Evolutionary conservation across 23 tunicate genomes (phyloP).

Genomic region (Halocynthia roretzi): DNA sequence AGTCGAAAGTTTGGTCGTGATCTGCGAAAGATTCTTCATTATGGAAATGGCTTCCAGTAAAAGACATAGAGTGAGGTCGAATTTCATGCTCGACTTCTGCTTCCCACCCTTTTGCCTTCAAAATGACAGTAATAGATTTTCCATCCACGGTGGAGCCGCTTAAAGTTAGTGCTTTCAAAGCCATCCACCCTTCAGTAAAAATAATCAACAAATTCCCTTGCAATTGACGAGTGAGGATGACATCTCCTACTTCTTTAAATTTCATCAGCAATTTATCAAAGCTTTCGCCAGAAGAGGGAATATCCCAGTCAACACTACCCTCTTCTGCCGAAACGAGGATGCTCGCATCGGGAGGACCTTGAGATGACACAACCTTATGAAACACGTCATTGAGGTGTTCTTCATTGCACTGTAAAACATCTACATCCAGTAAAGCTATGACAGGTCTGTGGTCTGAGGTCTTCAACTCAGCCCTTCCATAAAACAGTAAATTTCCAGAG

Average conservation of each 20-base stretch:
- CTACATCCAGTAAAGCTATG: slow-evolving; percentile 58
- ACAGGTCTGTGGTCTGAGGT: slow-evolving; percentile 95
- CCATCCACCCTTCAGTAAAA: slow-evolving; percentile 35
- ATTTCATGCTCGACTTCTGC: slow-evolving; percentile 15
- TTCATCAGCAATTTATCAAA: neutral
- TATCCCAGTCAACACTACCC: slow-evolving; percentile 6
- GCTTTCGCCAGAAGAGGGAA: neutral
- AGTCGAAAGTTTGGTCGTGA: neutral
- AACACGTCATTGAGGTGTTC: slow-evolving; percentile 16
- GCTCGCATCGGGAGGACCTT: slow-evolving; percentile 41
- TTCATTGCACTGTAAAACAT: slow-evolving; percentile 22
- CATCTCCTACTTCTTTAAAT: slow-evolving; percentile 13
- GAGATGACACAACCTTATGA: slow-evolving; percentile 16
- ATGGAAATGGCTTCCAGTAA: too few relatives aligned
- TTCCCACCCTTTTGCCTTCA: slow-evolving; percentile 10
- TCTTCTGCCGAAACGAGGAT: slow-evolving; percentile 48
- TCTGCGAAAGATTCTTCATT: slow-evolving; percentile 4
- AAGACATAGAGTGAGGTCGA: slow-evolving; percentile 1
- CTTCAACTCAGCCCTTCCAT: slow-evolving; percentile 67
- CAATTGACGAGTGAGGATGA: slow-evolving; percentile 26
- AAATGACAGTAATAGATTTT: slow-evolving; percentile 9
- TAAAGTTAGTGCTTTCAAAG: slow-evolving; percentile 4
- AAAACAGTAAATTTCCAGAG: slow-evolving; percentile 30
- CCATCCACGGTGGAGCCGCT: slow-evolving; percentile 41
- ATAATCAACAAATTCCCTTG: slow-evolving; percentile 29